Percentiles rank a stretch among this genome's conserved stretches.
Evolutionary conservation across 1,140 invertebrate species (phyloP).

Genomic region (Bombyx mandarina): DNA sequence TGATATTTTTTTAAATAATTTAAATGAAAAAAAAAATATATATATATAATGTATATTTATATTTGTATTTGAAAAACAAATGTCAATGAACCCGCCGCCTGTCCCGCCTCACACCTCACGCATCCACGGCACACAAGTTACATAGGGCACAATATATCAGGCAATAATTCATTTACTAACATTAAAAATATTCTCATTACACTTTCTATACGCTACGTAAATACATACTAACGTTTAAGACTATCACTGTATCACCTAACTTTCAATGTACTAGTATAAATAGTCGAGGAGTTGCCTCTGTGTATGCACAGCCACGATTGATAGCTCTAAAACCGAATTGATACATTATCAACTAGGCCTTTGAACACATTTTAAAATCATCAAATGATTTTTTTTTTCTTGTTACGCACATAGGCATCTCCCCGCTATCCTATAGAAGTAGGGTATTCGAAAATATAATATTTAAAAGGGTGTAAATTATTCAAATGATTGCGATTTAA

Average conservation of each 20-base stretch:
- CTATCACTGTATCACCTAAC: slow-evolving; percentile 45
- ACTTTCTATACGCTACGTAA: slow-evolving; percentile 37
- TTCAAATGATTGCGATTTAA: not conserved
- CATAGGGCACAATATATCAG: slow-evolving; percentile 60
- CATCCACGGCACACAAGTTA: slow-evolving; percentile 43
- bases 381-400: no score
- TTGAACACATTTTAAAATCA: not conserved
- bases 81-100: slow-evolving; percentile 10
- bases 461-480: no score
- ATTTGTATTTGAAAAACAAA: not conserved
- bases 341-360: not conserved
- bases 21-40: slow-evolving; percentile 44
- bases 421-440: not conserved
- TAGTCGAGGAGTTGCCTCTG: not conserved
- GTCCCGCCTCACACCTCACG: slow-evolving; percentile 26
- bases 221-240: slow-evolving; percentile 52
- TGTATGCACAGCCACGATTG: not conserved
- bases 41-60: not conserved
- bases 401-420: not conserved
- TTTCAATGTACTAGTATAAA: not conserved
- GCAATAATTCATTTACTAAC: slow-evolving; percentile 37
- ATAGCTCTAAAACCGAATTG: not conserved
- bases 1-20: slow-evolving; percentile 32
- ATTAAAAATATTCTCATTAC: slow-evolving; percentile 52
- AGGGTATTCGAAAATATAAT: not conserved